Conservation (phyloP, 2,888 invertebrate genomes). For the Pristionchus mayeri region DNA sequence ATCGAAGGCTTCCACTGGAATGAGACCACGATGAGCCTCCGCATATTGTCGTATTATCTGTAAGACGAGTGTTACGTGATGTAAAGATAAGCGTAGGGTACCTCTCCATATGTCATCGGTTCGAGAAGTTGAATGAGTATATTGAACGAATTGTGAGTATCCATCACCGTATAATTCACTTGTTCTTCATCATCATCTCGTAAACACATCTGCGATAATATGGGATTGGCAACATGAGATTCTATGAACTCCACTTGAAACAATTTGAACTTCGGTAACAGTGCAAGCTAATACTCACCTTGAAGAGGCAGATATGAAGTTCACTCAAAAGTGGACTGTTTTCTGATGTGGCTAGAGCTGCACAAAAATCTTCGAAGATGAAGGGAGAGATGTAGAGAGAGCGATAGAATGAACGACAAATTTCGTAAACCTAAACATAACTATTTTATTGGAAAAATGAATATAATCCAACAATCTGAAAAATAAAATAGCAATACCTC, state of each 20-base stretch:
- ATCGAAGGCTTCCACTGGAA: constrained; percentile 38
- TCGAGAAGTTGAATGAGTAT: constrained; percentile 93
- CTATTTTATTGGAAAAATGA: too few relatives aligned
- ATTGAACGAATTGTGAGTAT: constrained; percentile 97
- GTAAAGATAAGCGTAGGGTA: constrained; percentile 79
- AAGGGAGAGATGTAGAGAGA: constrained; percentile 92
- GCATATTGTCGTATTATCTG: constrained; percentile 43
- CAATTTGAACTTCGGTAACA: too few relatives aligned
- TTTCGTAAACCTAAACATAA: constrained; percentile 86
- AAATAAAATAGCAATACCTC: constrained; percentile 55
- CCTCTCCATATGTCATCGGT: constrained; percentile 96
- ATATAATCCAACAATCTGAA: too few relatives aligned
- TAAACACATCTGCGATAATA: constrained; percentile 78
- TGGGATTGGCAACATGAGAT: too few relatives aligned
- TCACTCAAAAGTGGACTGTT: constrained; percentile 87
- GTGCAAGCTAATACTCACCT: too few relatives aligned
- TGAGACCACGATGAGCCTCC: constrained; percentile 15
- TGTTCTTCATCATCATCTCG: constrained; percentile 93
- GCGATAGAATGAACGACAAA: constrained; percentile 89
- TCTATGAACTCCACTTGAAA: too few relatives aligned
- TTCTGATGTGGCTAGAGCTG: constrained; percentile 92
- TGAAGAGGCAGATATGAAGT: constrained; percentile 92
- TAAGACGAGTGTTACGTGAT: neutral
- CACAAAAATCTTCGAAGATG: constrained; percentile 96
- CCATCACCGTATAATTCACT: constrained; percentile 82